Conservation (phyloP, 2,888 invertebrate species). For the Leucoptera coffeella region DNA sequence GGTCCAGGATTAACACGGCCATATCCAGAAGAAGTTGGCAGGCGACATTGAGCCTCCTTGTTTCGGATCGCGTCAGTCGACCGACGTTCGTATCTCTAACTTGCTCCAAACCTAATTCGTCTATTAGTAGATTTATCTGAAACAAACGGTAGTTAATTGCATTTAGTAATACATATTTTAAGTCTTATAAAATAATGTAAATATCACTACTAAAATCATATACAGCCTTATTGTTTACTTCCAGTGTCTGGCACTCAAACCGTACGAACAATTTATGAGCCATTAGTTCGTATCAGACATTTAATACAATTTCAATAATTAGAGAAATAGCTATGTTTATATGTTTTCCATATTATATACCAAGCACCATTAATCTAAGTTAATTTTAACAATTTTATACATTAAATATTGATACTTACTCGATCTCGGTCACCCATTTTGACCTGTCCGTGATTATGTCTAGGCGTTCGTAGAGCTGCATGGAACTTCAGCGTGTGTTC, state of each 20-base stretch:
- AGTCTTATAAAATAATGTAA: no score
- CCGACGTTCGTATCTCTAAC: slow-evolving; percentile 82
- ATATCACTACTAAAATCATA: no score
- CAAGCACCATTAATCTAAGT: no score
- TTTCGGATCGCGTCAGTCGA: slow-evolving; percentile 81
- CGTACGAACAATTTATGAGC: no score
- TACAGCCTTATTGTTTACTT: no score
- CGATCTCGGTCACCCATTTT: slow-evolving; percentile 71
- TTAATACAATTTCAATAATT: no score
- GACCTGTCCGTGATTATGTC: slow-evolving; percentile 52
- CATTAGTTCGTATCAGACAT: no score
- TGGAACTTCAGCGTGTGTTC: slow-evolving; percentile 83
- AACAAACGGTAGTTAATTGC: slow-evolving; percentile 9
- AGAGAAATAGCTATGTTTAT: no score
- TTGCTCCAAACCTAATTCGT: slow-evolving; percentile 86
- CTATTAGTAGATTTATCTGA: slow-evolving; percentile 82
- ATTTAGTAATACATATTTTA: no score
- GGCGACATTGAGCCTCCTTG: slow-evolving; percentile 80
- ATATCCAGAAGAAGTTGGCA: slow-evolving; percentile 83
- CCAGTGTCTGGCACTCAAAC: no score
- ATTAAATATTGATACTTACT: slow-evolving; percentile 40
- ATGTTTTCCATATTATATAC: no score
- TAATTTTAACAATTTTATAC: no score
- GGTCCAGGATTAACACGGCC: slow-evolving; percentile 80
- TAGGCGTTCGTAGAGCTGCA: slow-evolving; percentile 64